phyloP scores from a whole-genome alignment of 2,113 vertebrate genomes.

The Datnioides undecimradiatus region DNA sequence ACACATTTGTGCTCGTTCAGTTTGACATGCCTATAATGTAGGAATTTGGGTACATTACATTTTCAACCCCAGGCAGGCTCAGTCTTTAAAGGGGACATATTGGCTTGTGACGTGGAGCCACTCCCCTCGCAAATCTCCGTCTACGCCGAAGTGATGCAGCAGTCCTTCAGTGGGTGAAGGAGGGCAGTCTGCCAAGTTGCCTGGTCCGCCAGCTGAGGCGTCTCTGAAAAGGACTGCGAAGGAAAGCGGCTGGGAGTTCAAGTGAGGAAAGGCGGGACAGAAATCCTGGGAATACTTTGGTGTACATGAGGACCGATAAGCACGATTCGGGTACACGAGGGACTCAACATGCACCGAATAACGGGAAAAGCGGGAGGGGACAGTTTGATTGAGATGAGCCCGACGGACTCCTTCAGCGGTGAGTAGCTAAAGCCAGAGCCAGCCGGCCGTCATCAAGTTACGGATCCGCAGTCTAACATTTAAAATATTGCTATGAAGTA shows the following conservation, averaged over 20 bases:
- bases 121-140: conserved; percentile 49
- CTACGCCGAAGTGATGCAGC: conserved; percentile 27
- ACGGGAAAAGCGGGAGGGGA: conserved; percentile 67
- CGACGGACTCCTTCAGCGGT: conserved; percentile 73
- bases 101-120: conserved; percentile 39
- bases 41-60: not conserved
- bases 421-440: conserved; percentile 47
- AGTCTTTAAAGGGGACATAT: no score
- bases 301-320: not conserved
- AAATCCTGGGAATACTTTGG: not conserved
- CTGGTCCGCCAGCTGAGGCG: not conserved
- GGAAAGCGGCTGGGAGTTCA: not conserved
- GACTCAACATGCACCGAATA: conserved; percentile 73
- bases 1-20: not conserved
- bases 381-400: conserved; percentile 84
- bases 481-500: not conserved
- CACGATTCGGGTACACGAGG: not conserved
- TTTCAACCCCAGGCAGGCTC: not conserved
- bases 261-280: conserved; percentile 11
- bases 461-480: no score
- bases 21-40: not conserved
- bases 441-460: no score
- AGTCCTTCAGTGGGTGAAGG: conserved; percentile 35
- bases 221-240: not conserved
- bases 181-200: not conserved